Conservation (phyloP, 2,797 vertebrate genomes). For the Parambassis ranga region DNA sequence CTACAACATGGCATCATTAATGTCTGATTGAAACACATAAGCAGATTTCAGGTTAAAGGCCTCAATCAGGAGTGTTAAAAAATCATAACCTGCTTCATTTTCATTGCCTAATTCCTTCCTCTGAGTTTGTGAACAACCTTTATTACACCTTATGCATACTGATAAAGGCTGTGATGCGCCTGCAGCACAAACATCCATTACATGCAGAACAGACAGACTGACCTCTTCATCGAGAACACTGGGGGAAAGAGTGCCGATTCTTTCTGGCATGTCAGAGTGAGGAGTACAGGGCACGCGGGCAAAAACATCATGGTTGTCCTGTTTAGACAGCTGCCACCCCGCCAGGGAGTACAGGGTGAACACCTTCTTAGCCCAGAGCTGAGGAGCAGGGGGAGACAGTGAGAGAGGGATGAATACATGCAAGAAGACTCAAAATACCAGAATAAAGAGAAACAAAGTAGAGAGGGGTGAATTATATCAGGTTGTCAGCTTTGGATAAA, state of each 20-base stretch:
- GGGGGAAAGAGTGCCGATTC: conserved; percentile 52
- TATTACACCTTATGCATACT: not conserved
- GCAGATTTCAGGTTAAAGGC: too few species aligned
- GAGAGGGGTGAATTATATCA: conserved; percentile 28
- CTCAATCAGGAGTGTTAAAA: not conserved
- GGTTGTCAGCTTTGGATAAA: conserved; percentile 54
- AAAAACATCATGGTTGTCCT: conserved; percentile 85
- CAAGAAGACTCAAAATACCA: not conserved
- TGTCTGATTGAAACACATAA: too few species aligned
- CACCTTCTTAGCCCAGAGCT: conserved; percentile 85
- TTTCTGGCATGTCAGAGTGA: conserved; percentile 81
- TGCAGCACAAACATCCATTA: not conserved
- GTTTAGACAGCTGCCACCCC: conserved; percentile 83
- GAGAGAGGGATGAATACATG: not conserved
- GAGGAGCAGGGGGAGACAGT: not conserved
- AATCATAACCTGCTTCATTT: not conserved
- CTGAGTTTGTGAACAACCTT: not conserved
- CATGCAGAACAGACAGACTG: not conserved
- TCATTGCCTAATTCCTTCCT: not conserved
- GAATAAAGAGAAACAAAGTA: conserved; percentile 27
- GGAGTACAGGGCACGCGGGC: conserved; percentile 81
- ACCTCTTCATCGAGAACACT: conserved; percentile 1
- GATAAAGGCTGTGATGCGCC: not conserved
- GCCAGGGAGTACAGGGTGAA: conserved; percentile 83
- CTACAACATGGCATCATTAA: too few species aligned